Base-by-base conservation (phyloP, 2,888 invertebrate genomes). In the Omphaloscelis lunosa region DNA sequence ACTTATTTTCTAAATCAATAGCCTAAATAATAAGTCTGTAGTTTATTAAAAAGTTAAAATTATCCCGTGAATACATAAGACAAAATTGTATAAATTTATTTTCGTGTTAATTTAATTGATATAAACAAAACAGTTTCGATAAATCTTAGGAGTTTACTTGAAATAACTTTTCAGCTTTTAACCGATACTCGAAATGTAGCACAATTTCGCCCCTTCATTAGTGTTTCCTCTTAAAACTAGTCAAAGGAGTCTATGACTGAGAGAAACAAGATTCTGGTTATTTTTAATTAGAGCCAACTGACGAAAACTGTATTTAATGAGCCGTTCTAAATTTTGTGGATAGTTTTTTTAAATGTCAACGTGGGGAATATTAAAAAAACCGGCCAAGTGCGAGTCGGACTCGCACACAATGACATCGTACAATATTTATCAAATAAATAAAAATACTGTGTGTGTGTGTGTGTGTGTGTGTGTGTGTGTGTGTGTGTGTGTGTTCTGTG, bases 281-380 rank as follows among this genome's bases (percentile, higher is more conserved):
- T 79, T 68, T 86, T 86, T 84, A 79, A 86, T 86, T 86, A 86
- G 71, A 61, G 62, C 62, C 69, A 79, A 68, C 71, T 62, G 39
- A 70, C 29, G 48, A 70, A 67, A 73, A 77, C 72, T 63, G 63
- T 65, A 34, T 77, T 75, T 67, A 56, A 58, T 29, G 53, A 70
- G 74, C 11, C 65, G 48, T 72, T 69, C 34, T 20, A 71, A n/a
- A 72, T 75, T 78, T 58, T 72, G 27, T 51, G 63, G 45, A 41
- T 48, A 63, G 39, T 34, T 62, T 72, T 70, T 79, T 45, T 0
- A 41, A 74, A 58, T 56, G 15, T 45, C 62, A 17, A 73, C 66
- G 74, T 34, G 34, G 5, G 6, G 5, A 48, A 63, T 71, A 79
- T 71, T 62, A 34, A 53, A 51, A 9, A 34, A 34, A 34, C 34